A percentile compares a stretch with the other conserved stretches of the same genome.
Conservation (phyloP, 2,888 invertebrate species). For the Lymantria dispar region DNA sequence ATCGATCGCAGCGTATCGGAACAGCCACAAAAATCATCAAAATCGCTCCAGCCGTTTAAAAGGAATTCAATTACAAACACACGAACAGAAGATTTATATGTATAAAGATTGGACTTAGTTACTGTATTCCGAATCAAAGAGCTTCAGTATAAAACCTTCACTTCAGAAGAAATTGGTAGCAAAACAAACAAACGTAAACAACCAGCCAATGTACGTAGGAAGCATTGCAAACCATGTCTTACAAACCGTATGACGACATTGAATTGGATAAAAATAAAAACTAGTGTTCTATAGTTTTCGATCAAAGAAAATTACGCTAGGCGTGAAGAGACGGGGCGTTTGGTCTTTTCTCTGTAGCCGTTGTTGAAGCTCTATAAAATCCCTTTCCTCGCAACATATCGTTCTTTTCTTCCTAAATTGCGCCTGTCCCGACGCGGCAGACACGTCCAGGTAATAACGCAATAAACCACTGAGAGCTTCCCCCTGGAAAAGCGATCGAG, state of each 20-base stretch:
- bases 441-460: slow-evolving; percentile 82
- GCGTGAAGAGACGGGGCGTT: slow-evolving; percentile 50
- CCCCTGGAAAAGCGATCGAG: slow-evolving; percentile 80
- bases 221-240: slow-evolving; percentile 44
- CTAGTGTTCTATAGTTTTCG: slow-evolving; percentile 66
- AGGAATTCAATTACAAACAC: no score
- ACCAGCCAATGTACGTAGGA: slow-evolving; percentile 23
- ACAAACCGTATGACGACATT: slow-evolving; percentile 60
- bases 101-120: no score
- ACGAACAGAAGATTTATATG: no score
- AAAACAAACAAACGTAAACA: slow-evolving; percentile 23
- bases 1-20: no score
- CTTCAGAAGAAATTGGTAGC: slow-evolving; percentile 23
- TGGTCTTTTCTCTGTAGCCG: slow-evolving; percentile 62
- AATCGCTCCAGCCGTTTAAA: no score
- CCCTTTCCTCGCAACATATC: slow-evolving; percentile 76
- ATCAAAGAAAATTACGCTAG: slow-evolving; percentile 76
- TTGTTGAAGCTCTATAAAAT: slow-evolving; percentile 70
- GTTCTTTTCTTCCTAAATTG: slow-evolving; percentile 77
- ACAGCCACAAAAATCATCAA: no score
- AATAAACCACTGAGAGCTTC: slow-evolving; percentile 81
- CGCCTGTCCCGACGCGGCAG: slow-evolving; percentile 75
- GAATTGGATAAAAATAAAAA: no score
- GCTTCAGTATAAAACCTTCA: slow-evolving; percentile 26
- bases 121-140: no score